Base-by-base conservation (phyloP, 2,888 invertebrate genomes). In the Mactromeris polynyma region DNA sequence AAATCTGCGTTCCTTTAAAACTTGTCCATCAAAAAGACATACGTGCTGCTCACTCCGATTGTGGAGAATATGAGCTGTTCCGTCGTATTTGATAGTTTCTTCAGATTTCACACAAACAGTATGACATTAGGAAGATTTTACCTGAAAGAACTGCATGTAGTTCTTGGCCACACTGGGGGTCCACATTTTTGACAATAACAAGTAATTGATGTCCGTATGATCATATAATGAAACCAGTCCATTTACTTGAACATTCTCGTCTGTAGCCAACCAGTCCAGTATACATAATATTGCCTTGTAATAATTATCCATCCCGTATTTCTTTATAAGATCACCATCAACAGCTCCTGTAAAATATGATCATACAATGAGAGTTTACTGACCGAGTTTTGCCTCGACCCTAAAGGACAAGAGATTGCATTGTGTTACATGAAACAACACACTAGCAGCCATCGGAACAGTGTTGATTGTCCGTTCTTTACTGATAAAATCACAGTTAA, bases 161-260 rank as follows among this genome's bases (percentile, higher is more conserved):
- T 64, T 26, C 26, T 26, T 64, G 58, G 58, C 58, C 26, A n/a
- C 2, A 26, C 9, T 64, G 3, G 58, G 58, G n/a, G 58, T 64
- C 58, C 58, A 64, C 1, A 64, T 0, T 2, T n/a, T 64, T 26
- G n/a, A 9, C 11, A 64, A n/a, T 26, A 64, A n/a, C 58, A n/a
- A 26, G 26, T 26, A 64, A 2, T 64, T 26, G 9, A 26, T 64
- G 26, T 26, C n/a, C 6, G 58, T 26, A n/a, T 64, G 26, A n/a
- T 64, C 58, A 26, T 26, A 26, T 9, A 64, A 7, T 26, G 58
- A 26, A 9, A 26, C n/a, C 26, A 85, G 36, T 64, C 85, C 79
- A 69, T 85, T 85, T 0, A 87, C 89, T 40, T 89, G 89, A 7
- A 84, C 78, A 26, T 83, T 85, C 33, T 90, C 90, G 46, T 90